These are phyloP conservation scores for Ophion ellenae DNA, from an alignment of 2,888 invertebrate genomes.

Conservation along the genomic window DNA sequence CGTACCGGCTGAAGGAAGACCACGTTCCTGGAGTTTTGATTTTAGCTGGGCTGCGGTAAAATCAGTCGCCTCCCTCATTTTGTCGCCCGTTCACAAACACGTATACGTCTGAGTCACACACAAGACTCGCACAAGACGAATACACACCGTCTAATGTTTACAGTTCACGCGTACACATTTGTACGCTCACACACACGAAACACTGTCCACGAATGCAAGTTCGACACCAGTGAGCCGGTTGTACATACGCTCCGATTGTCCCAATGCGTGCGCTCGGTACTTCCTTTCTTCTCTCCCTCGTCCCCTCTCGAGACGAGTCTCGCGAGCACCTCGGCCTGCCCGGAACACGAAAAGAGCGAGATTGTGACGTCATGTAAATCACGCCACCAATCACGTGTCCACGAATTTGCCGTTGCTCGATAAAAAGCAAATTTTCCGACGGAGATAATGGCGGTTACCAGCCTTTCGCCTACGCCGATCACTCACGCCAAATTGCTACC, in stretches of 20 bases:
- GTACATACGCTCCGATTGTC: neutral
- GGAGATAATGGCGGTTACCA: neutral
- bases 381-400: slow-evolving; percentile 49
- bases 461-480: neutral
- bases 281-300: neutral
- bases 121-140: neutral
- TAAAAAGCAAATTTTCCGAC: slow-evolving; percentile 25
- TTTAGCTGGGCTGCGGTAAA: slow-evolving; percentile 18
- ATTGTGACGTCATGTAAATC: slow-evolving; percentile 39
- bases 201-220: neutral
- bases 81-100: neutral
- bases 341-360: slow-evolving; percentile 33
- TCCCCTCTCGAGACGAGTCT: neutral
- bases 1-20: neutral
- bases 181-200: neutral
- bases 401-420: slow-evolving; percentile 7
- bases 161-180: too few species aligned
- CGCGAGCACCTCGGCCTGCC: neutral
- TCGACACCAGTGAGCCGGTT: neutral
- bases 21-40: slow-evolving; percentile 12
- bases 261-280: neutral
- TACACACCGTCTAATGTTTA: neutral
- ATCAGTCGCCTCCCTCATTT: slow-evolving; percentile 20
- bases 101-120: too few species aligned
- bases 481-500: neutral